These are phyloP conservation scores for Mantis religiosa DNA, from an alignment of 2,888 invertebrate species.

Conservation along the genomic window DNA sequence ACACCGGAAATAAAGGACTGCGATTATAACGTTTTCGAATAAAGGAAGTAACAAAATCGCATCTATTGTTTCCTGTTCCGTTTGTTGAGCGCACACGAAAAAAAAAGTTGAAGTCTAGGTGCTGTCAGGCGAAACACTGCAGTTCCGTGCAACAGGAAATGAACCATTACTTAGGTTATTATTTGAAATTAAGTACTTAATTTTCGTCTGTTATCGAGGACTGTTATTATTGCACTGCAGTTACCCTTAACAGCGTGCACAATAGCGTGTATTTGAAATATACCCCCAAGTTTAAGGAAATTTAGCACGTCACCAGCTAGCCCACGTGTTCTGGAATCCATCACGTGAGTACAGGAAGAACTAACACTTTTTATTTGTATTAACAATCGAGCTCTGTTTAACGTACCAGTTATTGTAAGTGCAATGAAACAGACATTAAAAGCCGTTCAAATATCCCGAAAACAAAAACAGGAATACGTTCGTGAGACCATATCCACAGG, in stretches of 20 bases:
- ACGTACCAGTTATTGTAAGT: no score
- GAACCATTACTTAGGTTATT: neutral
- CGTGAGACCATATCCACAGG: no score
- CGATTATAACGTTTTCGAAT: neutral
- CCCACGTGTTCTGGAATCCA: no score
- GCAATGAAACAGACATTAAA: no score
- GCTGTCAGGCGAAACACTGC: neutral
- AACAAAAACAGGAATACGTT: no score
- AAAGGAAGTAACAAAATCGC: neutral
- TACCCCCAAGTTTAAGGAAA: no score
- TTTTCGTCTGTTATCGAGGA: neutral
- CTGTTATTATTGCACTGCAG: neutral
- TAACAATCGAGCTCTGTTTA: no score
- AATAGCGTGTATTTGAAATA: no score
- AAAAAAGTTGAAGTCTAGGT: neutral
- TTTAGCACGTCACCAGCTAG: no score
- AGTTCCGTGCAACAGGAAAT: neutral
- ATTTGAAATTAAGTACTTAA: neutral
- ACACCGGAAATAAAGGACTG: neutral
- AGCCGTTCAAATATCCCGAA: no score
- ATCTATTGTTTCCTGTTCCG: neutral
- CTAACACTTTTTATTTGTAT: no score
- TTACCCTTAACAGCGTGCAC: neutral
- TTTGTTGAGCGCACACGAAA: neutral
- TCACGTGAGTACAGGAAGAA: no score